Evolutionary conservation across 2,888 invertebrate genomes (phyloP), one percentile per base, ranked within the genome.

Genomic region (Stenichneumon culpator): DNA sequence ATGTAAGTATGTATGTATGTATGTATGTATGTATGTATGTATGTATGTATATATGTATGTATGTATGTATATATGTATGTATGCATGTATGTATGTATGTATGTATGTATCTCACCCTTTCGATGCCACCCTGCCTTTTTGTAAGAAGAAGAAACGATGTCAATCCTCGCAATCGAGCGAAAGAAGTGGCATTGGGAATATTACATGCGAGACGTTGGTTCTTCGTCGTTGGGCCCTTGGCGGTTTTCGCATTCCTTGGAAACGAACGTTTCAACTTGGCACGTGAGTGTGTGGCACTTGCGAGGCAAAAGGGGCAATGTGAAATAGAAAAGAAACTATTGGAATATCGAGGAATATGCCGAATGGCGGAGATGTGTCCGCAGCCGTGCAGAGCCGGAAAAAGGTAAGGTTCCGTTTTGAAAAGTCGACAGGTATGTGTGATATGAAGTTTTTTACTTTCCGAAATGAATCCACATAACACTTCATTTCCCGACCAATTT

Each of bases 241-340:
- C 82, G 57, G 57, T 72, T 83, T 86, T 74, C 50, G 69, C 80
- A 86, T 83, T 83, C 80, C 86, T 69, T 65, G 79, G 19, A 73
- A 83, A 57, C 80, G 73, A 80, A 80, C 73, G 80, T 82, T 82
- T 68, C 78, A 47, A 28, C 16, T 69, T 47, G 81, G 63, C 70
- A 69, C 74, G 54, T 50, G 77, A 70, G n/a, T 52, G 60, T 63
- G 69, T 63, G 65, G 44, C 25, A 54, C 36, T 79, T 72, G 36
- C 47, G 22, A 32, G n/a, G 32, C 39, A 32, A 36, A 57, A 63
- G 11, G 63, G 11, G 19, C 11, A 57, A 57, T 22, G 25, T 22
- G 57, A 57, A 60, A 28, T 44, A 50, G 70, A 14, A 74, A 32
- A 19, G 57, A 74, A 69, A 44, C 14, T 6, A 63, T 47, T 50